Evolutionary conservation across 1,140 invertebrate genomes (phyloP), one percentile per base, ranked within the genome.

Genomic region (Pseudomyrmex flavicornis): DNA sequence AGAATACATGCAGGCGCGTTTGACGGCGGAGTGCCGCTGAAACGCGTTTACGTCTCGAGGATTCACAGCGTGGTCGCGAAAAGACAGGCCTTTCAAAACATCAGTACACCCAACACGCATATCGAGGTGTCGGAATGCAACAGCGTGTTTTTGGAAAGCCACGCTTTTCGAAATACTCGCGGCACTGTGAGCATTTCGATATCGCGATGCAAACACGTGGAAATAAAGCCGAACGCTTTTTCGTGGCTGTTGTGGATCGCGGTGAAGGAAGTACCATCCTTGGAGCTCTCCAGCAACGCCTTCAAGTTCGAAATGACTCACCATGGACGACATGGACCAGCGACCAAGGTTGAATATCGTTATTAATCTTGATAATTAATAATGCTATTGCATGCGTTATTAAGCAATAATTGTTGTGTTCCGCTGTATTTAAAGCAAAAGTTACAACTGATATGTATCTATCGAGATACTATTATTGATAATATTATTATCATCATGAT

Each of bases 231-330:
- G 12, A 93, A 95, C 56, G 95, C 96, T 0, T 97, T 97, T 83
- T 96, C 95, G 10, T 96, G 96, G 95, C 93, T 97, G 12, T 92
- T 96, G 17, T 94, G 95, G 80, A 95, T 96, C 88, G 94, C 91
- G 54, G 94, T 97, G 66, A 94, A 90, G 69, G 95, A 96, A 56
- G 95, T 96, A 1, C 90, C 92, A 1, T 91, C 93, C 1, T 89
- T 97, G 15, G 92, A 95, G 26, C 92, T 97, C 7, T 93, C 94
- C 7, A 94, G 94, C 59, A 95, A 95, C 50, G 94, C 96, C 0
- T 97, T 97, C 91, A 95, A 95, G 82, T 95, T 96, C 76, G 96
- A 96, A 73, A 93, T 95, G 85, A 94, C 95, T 66, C 94, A 92
- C 54, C 92, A 92, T 50, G 94, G 94, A 8, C 90, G 93, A 26